A percentile compares a stretch with the other conserved stretches of the same genome.
These are phyloP conservation scores for Pseudomyrmex concolor DNA, from an alignment of 1,140 invertebrate genomes.

Conservation along the genomic window DNA sequence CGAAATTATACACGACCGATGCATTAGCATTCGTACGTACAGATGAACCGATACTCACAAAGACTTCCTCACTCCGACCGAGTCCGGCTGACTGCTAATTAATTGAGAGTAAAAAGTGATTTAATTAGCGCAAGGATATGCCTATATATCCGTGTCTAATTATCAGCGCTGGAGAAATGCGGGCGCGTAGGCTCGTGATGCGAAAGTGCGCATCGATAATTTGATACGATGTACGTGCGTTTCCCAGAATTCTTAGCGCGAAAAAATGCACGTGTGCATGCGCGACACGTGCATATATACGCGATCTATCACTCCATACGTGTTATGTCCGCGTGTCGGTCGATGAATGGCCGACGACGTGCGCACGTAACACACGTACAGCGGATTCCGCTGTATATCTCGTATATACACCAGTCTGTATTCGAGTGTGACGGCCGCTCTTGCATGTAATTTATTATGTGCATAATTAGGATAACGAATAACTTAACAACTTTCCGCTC, in stretches of 20 bases:
- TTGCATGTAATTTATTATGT: slow-evolving; percentile 73
- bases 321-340: slow-evolving; percentile 41
- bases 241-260: slow-evolving; percentile 58
- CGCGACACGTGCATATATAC: slow-evolving; percentile 16
- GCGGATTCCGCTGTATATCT: too few relatives aligned
- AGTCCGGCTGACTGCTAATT: slow-evolving; percentile 58
- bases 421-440: slow-evolving; percentile 57
- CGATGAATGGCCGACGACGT: slow-evolving; percentile 54
- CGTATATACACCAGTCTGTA: neutral
- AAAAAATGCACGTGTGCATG: neutral
- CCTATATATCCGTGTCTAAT: slow-evolving; percentile 55
- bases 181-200: neutral
- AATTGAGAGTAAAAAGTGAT: slow-evolving; percentile 68
- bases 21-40: too few relatives aligned
- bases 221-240: slow-evolving; percentile 25
- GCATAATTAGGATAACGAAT: slow-evolving; percentile 72
- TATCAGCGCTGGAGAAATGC: slow-evolving; percentile 25
- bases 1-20: too few relatives aligned
- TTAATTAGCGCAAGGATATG: slow-evolving; percentile 70
- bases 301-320: slow-evolving; percentile 13
- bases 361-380: slow-evolving; percentile 28
- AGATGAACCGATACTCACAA: too few relatives aligned
- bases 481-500: slow-evolving; percentile 65
- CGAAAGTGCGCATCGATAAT: slow-evolving; percentile 61
- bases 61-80: neutral